These are phyloP conservation scores for Oceanodroma leucorhoa DNA, from an alignment of 2,797 vertebrate species.

Conservation along the genomic window DNA sequence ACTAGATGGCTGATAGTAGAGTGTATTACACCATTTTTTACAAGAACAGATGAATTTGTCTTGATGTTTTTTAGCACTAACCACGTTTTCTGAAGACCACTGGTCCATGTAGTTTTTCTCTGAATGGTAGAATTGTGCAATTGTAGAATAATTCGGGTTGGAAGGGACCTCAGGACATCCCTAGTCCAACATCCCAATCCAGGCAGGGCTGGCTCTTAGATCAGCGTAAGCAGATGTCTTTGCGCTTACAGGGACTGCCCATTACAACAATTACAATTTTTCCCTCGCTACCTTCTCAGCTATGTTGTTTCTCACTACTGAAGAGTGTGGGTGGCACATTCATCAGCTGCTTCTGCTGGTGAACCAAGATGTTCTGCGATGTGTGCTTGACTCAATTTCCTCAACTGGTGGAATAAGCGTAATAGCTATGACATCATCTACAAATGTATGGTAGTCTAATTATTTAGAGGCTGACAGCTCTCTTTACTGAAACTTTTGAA, in stretches of 20 bases:
- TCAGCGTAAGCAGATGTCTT: not conserved
- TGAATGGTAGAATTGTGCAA: not conserved
- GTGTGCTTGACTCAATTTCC: not conserved
- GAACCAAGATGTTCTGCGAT: not conserved
- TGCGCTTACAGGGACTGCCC: not conserved
- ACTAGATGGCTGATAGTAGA: not conserved
- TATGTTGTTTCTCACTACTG: not conserved
- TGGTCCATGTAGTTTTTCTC: not conserved
- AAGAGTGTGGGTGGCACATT: rapidly evolving
- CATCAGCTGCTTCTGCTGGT: not conserved
- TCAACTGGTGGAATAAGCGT: not conserved
- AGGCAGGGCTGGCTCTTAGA: not conserved
- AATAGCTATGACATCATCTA: not conserved
- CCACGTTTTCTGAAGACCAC: not conserved
- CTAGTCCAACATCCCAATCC: not conserved
- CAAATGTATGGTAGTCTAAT: not conserved
- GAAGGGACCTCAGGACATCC: not conserved
- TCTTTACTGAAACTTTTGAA: not conserved
- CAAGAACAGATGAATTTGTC: not conserved
- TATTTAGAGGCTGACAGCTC: not conserved
- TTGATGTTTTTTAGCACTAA: not conserved
- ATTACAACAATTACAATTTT: not conserved
- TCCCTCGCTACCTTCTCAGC: not conserved
- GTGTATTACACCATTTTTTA: not conserved
- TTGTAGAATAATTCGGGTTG: not conserved